These are phyloP conservation scores for Machimus rusticus DNA, from an alignment of 2,888 invertebrate species.

Conservation along the genomic window DNA sequence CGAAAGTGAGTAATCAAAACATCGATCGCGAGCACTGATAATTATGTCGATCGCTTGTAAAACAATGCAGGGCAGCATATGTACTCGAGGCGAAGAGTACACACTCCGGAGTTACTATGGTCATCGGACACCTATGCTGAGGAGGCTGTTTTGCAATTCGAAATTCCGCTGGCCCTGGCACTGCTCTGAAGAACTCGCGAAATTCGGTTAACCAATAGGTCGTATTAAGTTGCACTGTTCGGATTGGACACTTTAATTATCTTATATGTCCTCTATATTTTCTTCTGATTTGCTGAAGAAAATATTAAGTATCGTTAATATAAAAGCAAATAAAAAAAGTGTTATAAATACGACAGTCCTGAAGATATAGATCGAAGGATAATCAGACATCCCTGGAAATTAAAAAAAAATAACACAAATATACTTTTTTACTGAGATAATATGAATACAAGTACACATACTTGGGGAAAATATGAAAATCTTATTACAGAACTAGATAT, in stretches of 20 bases:
- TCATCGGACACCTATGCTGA: conserved; percentile 17
- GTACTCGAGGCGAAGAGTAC: not conserved
- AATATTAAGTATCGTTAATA: not conserved
- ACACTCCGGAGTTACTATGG: not conserved
- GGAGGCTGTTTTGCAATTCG: not conserved
- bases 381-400: not conserved
- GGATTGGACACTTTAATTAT: not conserved
- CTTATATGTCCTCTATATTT: not conserved
- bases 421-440: not conserved
- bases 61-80: conserved; percentile 16
- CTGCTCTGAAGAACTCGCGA: not conserved
- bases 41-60: conserved; percentile 31
- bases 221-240: not conserved
- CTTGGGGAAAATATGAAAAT: not conserved
- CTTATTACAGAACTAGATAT: not conserved
- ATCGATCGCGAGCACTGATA: not conserved
- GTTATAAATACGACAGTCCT: not conserved
- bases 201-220: not conserved
- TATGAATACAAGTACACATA: not conserved
- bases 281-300: not conserved
- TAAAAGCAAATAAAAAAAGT: not conserved
- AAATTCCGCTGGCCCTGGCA: not conserved
- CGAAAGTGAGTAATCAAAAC: conserved; percentile 17
- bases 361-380: not conserved
- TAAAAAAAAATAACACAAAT: not conserved